Conservation (phyloP, 2,888 invertebrate species). For the Hemithea aestivaria region DNA sequence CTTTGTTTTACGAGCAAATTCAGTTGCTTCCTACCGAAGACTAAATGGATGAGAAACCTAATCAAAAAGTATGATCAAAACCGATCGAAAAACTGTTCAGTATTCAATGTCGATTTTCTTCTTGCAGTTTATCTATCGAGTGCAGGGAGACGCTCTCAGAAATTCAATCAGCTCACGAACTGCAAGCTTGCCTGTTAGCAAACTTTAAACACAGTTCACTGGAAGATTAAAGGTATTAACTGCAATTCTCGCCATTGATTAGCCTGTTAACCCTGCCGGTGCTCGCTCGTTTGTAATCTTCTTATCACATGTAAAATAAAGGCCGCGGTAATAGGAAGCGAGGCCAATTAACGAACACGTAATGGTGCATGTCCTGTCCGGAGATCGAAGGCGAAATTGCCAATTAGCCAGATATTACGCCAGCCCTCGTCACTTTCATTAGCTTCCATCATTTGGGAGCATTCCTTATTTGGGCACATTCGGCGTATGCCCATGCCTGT, state of each 20-base stretch:
- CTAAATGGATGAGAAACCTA: neutral
- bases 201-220: conserved; percentile 4
- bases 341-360: conserved; percentile 44
- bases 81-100: conserved; percentile 9
- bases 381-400: conserved; percentile 70
- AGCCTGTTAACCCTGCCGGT: conserved; percentile 1
- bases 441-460: conserved; percentile 26
- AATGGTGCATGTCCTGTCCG: conserved; percentile 49
- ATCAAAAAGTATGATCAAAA: neutral
- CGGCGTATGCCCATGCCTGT: conserved; percentile 17
- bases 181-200: conserved; percentile 9
- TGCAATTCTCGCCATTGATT: conserved; percentile 13
- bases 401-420: conserved; percentile 63
- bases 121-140: conserved; percentile 11
- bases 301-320: conserved; percentile 25
- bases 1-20: neutral
- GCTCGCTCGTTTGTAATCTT: conserved; percentile 8
- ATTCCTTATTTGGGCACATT: conserved; percentile 30
- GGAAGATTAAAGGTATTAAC: conserved; percentile 15
- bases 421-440: conserved; percentile 32
- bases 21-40: conserved; percentile 2
- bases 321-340: conserved; percentile 35
- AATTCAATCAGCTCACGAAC: conserved; percentile 16
- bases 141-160: conserved; percentile 9
- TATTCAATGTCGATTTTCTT: conserved; percentile 13